A percentile compares a stretch with the other conserved stretches of the same genome.
Conservation (phyloP, 2,797 vertebrate species). For the Simalia tracyae region DNA sequence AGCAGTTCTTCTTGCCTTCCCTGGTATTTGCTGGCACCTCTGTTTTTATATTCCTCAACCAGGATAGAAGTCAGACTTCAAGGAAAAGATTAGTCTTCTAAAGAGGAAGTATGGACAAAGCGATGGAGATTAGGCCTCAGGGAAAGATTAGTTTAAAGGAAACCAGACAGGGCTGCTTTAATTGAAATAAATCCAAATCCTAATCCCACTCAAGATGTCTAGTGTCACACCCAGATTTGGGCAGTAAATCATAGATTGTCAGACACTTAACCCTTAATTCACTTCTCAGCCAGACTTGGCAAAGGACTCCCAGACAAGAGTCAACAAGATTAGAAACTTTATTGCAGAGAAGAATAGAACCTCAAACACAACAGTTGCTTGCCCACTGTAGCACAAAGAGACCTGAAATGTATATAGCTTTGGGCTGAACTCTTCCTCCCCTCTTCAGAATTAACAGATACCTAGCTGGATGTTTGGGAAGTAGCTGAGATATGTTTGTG, state of each 20-base stretch:
- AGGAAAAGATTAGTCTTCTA: background rate
- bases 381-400: background rate
- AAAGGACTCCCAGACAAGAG: background rate
- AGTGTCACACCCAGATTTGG: background rate
- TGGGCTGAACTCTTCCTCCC: background rate
- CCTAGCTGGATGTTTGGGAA: background rate
- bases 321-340: background rate
- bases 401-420: background rate
- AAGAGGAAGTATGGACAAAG: background rate
- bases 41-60: background rate
- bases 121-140: background rate
- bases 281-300: background rate
- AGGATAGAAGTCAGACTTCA: background rate
- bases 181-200: background rate
- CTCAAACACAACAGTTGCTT: background rate
- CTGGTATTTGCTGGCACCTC: background rate
- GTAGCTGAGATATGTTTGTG: background rate
- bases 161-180: background rate
- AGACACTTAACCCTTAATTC: background rate
- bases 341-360: background rate
- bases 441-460: background rate
- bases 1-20: background rate
- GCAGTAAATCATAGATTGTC: background rate
- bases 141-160: background rate
- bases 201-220: background rate